Evolutionary conservation across 2,113 vertebrate genomes (phyloP).

Genomic region (Hemiscyllium ocellatum): DNA sequence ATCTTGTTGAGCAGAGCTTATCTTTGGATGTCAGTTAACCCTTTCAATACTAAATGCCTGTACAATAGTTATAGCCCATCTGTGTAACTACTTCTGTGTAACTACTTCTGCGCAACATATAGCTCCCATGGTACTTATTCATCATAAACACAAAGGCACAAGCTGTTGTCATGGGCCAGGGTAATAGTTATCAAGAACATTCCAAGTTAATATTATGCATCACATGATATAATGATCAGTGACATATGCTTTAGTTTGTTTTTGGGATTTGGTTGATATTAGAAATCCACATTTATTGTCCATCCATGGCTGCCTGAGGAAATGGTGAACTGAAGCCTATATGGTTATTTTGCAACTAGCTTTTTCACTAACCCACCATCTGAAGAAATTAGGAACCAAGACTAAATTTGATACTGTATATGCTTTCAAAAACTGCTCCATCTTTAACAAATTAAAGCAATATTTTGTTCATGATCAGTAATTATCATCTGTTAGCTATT

Average conservation of each 20-base stretch:
- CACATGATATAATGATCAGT: neutral
- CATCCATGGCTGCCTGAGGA: neutral
- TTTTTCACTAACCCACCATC: neutral
- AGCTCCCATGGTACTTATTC: no score
- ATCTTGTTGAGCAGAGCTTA: no score
- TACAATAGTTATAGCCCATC: no score
- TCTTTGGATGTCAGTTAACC: no score
- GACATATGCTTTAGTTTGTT: neutral
- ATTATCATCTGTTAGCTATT: neutral
- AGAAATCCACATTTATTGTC: neutral
- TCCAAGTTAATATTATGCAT: neutral
- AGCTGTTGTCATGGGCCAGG: neutral
- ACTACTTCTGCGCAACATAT: no score
- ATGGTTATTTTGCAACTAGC: no score
- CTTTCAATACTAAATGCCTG: no score
- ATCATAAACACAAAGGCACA: neutral
- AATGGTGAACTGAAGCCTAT: neutral
- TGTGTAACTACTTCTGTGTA: no score
- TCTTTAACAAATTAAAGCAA: neutral
- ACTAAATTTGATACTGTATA: neutral
- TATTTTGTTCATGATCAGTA: neutral
- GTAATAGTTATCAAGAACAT: neutral
- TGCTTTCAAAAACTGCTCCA: neutral
- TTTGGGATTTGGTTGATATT: neutral
- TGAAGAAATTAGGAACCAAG: neutral